Evolutionary conservation across 2,113 vertebrate species (phyloP).

Genomic region (Eidolon helvum): DNA sequence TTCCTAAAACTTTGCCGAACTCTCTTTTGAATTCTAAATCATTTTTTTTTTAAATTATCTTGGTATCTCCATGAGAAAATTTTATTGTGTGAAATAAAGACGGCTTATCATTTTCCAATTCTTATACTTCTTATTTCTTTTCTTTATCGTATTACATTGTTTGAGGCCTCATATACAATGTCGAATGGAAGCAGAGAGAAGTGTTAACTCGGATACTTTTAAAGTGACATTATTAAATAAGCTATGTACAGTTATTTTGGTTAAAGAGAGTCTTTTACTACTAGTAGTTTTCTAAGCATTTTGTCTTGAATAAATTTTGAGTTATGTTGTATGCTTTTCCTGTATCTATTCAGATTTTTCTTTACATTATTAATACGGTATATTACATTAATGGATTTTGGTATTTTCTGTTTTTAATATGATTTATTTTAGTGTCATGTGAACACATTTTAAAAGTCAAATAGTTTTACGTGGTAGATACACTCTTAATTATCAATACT

Average conservation of each 20-base stretch:
- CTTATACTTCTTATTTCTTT: not conserved
- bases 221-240: not conserved
- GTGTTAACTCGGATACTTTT: not conserved
- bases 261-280: not conserved
- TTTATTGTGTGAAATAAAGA: not conserved
- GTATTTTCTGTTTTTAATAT: not conserved
- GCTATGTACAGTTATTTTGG: not conserved
- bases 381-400: not conserved
- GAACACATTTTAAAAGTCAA: too few relatives aligned
- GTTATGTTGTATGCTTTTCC: not conserved
- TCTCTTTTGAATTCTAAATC: not conserved
- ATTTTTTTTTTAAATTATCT: not conserved
- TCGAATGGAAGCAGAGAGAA: not conserved
- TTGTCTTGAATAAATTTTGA: conserved; percentile 1
- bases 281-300: not conserved
- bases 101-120: not conserved
- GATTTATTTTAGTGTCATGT: not conserved
- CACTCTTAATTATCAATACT: too few relatives aligned
- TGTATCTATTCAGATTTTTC: not conserved
- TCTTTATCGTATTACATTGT: not conserved
- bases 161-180: not conserved
- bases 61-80: not conserved
- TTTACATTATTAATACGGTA: not conserved
- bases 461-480: too few relatives aligned
- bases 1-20: not conserved